These are phyloP conservation scores for Eurosta solidaginis DNA, from an alignment of 1,140 invertebrate genomes.

Conservation along the genomic window DNA sequence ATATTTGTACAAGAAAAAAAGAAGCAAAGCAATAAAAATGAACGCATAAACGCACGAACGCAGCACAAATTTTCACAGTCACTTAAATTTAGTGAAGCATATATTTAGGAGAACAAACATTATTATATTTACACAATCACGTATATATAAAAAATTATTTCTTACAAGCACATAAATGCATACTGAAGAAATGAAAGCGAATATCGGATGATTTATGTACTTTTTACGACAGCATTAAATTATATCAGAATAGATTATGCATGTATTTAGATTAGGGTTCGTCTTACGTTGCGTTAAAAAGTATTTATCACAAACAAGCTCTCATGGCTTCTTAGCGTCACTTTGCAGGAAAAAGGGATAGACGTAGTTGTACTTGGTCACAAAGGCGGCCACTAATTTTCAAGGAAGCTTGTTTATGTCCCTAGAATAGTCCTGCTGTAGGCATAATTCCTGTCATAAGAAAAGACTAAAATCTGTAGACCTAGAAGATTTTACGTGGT, in stretches of 20 bases:
- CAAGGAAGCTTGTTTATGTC: too few relatives aligned
- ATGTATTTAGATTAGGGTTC: too few relatives aligned
- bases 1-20: not conserved
- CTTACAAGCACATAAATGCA: not conserved
- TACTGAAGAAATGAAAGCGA: not conserved
- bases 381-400: too few relatives aligned
- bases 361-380: too few relatives aligned
- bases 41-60: not conserved
- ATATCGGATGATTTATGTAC: constrained; percentile 12
- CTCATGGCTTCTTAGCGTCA: too few relatives aligned
- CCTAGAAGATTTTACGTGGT: too few relatives aligned
- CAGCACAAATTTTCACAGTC: not conserved
- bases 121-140: not conserved
- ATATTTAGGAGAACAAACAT: not conserved
- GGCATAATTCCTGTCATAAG: too few relatives aligned
- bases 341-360: too few relatives aligned
- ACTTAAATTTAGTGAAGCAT: not conserved
- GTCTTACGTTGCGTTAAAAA: too few relatives aligned
- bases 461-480: too few relatives aligned
- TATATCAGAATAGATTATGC: constrained; percentile 12
- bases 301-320: too few relatives aligned
- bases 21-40: not conserved
- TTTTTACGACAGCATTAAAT: constrained; percentile 27
- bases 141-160: not conserved
- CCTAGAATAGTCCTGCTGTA: too few relatives aligned